These are phyloP conservation scores for Lontra canadensis DNA, from an alignment of 2,113 vertebrate species.

Conservation along the genomic window DNA sequence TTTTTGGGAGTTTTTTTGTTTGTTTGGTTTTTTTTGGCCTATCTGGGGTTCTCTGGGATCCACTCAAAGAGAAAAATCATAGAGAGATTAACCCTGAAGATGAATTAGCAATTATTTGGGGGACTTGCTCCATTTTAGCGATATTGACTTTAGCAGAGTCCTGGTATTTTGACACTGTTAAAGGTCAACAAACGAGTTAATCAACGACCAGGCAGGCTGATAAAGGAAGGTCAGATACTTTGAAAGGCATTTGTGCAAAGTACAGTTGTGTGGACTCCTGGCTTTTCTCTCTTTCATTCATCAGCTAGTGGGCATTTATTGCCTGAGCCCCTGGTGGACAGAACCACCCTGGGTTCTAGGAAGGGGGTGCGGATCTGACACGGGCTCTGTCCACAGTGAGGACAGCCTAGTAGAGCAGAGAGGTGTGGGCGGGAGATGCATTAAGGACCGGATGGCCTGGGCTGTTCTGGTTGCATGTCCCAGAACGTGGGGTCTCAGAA, in stretches of 20 bases:
- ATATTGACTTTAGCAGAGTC: background rate
- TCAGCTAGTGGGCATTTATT: background rate
- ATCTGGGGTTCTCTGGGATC: background rate
- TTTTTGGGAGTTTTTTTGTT: no score
- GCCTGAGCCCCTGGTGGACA: background rate
- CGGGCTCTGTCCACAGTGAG: background rate
- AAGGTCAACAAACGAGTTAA: background rate
- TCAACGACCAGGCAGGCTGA: background rate
- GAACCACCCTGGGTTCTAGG: background rate
- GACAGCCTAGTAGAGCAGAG: background rate
- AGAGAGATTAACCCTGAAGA: background rate
- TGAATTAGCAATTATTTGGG: background rate
- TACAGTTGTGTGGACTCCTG: background rate
- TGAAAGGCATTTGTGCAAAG: background rate
- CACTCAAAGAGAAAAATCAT: background rate
- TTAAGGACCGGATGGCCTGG: fast-evolving
- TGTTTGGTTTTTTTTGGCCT: background rate
- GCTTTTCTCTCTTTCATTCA: background rate
- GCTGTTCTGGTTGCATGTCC: background rate
- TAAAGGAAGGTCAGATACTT: background rate
- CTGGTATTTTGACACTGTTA: background rate
- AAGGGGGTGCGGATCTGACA: background rate
- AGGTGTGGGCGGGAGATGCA: fast-evolving
- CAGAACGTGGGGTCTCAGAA: background rate
- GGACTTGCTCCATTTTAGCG: background rate